Evolutionary conservation across 1,140 invertebrate genomes (phyloP), one percentile per base, ranked within the genome.

Genomic region (Asobara japonica): DNA sequence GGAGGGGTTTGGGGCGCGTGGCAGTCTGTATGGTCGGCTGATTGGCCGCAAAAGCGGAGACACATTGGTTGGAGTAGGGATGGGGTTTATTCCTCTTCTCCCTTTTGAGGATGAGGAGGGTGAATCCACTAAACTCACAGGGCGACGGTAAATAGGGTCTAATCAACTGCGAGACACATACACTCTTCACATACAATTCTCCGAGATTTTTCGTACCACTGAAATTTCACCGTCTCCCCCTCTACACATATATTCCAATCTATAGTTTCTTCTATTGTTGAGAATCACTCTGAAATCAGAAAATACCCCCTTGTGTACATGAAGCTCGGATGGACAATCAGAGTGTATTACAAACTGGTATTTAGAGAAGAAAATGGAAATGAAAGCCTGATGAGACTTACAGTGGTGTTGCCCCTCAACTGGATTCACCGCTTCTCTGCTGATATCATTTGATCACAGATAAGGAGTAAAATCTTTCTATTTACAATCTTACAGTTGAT

Each of bases 141-240:
- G 48, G 31, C 45, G 45, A 69, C 45, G 45, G 66, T 69, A 69
- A 69, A 69, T 69, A 56, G 66, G 51, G 66, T 56, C 66, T 69
- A 69, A 69, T 69, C 66, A 69, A 69, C 66, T 69, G 66, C 66
- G 66, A 69, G 27, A 69, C 66, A 69, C 29, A 62, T 62, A 62
- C 29, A 62, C 51, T 56, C 51, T 56, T 56, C 51, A 25, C 51
- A 56, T 27, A 56, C 51, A 56, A 56, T 56, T 56, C 51, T 25
- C 51, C 20, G 51, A 56, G 51, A 56, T 56, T 56, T 56, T 56
- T 56, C 22, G 18, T 56, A 18, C 5, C 51, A 56, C 51, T 56
- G 51, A 56, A 27, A 56, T 56, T 25, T 56, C 51, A 18, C 22
- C 51, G 13, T 25, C 8, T 22, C 51, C 51, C 20, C 6, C 22